Evolutionary conservation across 2,797 vertebrate species (phyloP).

Genomic region (Tarsius wallacei): DNA sequence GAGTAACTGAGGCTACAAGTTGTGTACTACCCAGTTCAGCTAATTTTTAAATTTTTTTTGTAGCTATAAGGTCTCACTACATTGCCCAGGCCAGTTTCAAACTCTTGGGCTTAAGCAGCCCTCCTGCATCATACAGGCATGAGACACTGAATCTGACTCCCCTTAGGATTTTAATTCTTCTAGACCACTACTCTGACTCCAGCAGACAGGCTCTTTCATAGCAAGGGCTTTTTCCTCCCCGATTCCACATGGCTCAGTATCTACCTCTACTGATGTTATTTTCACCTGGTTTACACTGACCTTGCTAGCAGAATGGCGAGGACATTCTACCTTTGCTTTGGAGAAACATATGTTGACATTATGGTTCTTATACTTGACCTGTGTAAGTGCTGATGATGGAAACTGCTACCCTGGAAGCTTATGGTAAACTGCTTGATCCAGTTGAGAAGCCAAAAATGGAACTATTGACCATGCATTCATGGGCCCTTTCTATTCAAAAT

Average conservation of each 20-base stretch:
- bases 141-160: background rate
- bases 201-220: background rate
- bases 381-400: background rate
- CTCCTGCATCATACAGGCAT: too few species aligned
- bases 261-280: background rate
- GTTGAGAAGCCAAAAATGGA: background rate
- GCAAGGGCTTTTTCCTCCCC: background rate
- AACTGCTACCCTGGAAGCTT: background rate
- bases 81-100: too few species aligned
- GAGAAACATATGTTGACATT: background rate
- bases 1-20: too few species aligned
- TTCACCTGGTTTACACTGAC: background rate
- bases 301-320: conserved; percentile 4
- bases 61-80: too few species aligned
- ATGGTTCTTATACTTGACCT: background rate
- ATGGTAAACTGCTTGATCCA: background rate
- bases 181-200: background rate
- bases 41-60: too few species aligned
- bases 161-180: conserved; percentile 28
- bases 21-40: too few species aligned
- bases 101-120: too few species aligned
- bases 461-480: background rate
- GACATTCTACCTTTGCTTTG: background rate
- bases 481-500: background rate
- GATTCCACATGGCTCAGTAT: background rate